Conservation (phyloP, 2,888 invertebrate species). For the Tinea pellionella region DNA sequence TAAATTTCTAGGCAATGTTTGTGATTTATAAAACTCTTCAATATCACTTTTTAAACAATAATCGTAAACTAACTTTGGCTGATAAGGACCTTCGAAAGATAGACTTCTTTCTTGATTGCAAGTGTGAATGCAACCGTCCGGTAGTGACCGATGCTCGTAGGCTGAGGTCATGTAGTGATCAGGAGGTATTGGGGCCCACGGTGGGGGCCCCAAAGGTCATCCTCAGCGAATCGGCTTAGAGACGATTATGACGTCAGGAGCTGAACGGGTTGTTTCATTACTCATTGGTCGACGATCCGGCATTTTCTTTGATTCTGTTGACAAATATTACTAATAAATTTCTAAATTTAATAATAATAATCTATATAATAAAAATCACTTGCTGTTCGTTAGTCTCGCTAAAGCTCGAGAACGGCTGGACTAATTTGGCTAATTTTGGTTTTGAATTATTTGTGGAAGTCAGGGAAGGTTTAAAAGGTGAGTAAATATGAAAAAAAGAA, state of each 20-base stretch:
- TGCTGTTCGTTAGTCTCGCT: no score
- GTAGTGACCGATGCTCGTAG: background rate
- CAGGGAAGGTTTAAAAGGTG: no score
- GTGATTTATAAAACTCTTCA: constrained; percentile 29
- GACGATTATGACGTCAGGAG: constrained; percentile 88
- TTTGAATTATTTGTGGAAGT: no score
- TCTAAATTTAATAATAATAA: no score
- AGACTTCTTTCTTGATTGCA: constrained; percentile 30
- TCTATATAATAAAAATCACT: no score
- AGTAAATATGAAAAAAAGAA: no score
- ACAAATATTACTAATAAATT: constrained; percentile 15
- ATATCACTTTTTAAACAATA: constrained; percentile 58
- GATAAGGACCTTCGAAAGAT: constrained; percentile 49
- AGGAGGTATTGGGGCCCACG: constrained; percentile 59
- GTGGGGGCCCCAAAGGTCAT: constrained; percentile 59
- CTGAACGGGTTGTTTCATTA: constrained; percentile 87
- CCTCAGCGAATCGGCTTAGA: constrained; percentile 67
- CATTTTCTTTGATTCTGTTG: constrained; percentile 48
- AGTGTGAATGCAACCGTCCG: constrained; percentile 28
- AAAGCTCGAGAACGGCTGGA: no score
- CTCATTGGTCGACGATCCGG: constrained; percentile 76
- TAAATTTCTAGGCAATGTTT: constrained; percentile 51
- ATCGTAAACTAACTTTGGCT: constrained; percentile 48
- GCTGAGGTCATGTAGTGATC: constrained; percentile 28
- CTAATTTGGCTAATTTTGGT: no score